Evolutionary conservation across 2,888 invertebrate genomes (phyloP).

Genomic region (Troides helena): DNA sequence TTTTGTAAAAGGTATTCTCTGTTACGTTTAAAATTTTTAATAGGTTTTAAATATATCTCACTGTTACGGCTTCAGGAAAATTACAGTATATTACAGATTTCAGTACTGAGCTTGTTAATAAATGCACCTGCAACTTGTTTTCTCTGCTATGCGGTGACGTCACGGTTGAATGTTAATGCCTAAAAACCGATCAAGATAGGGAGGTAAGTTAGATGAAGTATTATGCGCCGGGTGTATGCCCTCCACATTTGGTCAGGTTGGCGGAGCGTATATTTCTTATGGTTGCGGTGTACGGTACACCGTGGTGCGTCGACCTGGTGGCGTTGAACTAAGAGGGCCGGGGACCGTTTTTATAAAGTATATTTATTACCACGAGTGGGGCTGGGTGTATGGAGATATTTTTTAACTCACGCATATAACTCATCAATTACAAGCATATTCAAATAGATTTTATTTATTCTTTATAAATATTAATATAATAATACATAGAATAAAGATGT

Average conservation of each 20-base stretch:
- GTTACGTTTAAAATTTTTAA: no score
- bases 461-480: no score
- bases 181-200: constrained; percentile 51
- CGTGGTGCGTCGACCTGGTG: constrained; percentile 71
- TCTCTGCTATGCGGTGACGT: constrained; percentile 68
- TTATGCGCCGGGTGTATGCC: constrained; percentile 47
- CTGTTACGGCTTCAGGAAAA: no score
- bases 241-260: constrained; percentile 60
- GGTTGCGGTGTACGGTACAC: constrained; percentile 69
- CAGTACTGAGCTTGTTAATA: constrained; percentile 50
- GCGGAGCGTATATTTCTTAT: constrained; percentile 68
- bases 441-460: no score
- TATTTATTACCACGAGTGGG: constrained; percentile 45
- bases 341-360: constrained; percentile 56
- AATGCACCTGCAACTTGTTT: constrained; percentile 70
- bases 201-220: constrained; percentile 53
- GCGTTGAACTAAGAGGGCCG: constrained; percentile 71
- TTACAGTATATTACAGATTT: constrained; percentile 32
- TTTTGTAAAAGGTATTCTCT: no score
- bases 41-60: no score
- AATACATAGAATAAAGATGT: no score
- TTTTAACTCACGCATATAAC: no score
- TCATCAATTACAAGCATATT: no score
- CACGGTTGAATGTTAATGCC: constrained; percentile 56
- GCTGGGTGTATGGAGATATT: no score